These are phyloP conservation scores for Watsonalla cultraria DNA, from an alignment of 2,888 invertebrate species.

Conservation along the genomic window DNA sequence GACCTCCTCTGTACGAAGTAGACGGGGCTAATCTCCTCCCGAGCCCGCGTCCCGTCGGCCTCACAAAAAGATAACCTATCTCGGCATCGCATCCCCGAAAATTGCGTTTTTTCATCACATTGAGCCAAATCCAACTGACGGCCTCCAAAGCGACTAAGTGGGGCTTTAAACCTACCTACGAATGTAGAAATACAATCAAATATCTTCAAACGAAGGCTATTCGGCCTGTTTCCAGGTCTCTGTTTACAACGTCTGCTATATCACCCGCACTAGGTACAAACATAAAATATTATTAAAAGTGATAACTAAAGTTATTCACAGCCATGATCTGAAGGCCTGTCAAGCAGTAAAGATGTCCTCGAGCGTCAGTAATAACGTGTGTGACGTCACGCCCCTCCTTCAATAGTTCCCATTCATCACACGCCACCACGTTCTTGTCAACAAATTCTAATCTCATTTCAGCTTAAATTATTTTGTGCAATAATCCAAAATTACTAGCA, in stretches of 20 bases:
- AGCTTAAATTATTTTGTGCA: background rate
- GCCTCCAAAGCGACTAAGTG: background rate
- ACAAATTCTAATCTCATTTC: background rate
- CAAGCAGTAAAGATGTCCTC: background rate
- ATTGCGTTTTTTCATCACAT: conserved; percentile 29
- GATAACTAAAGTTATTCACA: no score
- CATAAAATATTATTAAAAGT: no score
- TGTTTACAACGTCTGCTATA: no score
- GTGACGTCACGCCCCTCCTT: background rate
- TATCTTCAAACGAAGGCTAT: background rate
- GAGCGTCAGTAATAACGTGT: background rate
- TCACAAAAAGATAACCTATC: conserved; percentile 28
- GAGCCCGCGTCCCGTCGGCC: conserved; percentile 1
- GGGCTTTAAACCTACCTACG: background rate
- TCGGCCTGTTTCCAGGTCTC: no score
- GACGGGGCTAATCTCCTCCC: conserved; percentile 6
- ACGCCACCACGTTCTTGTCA: background rate
- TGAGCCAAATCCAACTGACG: conserved; percentile 2
- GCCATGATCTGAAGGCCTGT: no score
- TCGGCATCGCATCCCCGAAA: conserved; percentile 15
- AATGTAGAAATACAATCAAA: background rate
- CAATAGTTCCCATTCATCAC: background rate
- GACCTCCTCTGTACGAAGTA: conserved; percentile 1
- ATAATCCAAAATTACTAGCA: conserved; percentile 1
- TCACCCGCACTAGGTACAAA: no score